Conservation (phyloP, 2,888 invertebrate genomes). For the Hofmannophila pseudospretella region DNA sequence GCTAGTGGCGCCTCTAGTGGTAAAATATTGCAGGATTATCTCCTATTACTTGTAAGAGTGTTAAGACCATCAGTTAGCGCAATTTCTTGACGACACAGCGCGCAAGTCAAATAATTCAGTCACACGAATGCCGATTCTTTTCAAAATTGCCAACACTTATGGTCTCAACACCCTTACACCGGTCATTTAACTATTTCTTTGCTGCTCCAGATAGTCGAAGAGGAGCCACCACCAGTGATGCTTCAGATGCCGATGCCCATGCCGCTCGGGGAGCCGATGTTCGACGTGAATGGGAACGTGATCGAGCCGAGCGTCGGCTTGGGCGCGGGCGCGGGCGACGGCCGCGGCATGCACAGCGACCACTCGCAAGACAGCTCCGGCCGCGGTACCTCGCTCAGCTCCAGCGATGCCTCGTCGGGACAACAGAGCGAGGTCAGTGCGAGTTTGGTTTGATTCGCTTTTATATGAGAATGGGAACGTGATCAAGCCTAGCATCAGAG, state of each 20-base stretch:
- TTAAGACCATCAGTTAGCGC: no score
- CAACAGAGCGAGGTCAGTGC: conserved; percentile 47
- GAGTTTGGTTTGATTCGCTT: no score
- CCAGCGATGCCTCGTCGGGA: conserved; percentile 52
- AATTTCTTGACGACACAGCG: no score
- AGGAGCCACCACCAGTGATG: conserved; percentile 20
- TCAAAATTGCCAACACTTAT: no score
- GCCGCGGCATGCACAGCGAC: conserved; percentile 65
- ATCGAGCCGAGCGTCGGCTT: conserved; percentile 35
- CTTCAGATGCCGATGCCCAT: conserved; percentile 20
- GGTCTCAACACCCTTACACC: no score
- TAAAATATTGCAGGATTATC: no score
- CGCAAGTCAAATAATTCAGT: no score
- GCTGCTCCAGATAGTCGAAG: conserved; percentile 24
- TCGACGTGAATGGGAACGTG: conserved; percentile 48
- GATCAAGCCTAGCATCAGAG: conserved; percentile 38
- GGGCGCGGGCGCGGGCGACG: conserved; percentile 64
- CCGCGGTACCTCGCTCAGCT: conserved; percentile 53
- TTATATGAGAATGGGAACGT: conserved; percentile 50
- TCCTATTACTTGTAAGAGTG: no score
- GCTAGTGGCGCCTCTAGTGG: no score
- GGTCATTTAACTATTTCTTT: no score
- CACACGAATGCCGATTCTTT: no score
- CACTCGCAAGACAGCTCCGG: conserved; percentile 65
- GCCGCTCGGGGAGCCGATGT: conserved; percentile 32